Percentiles rank a stretch among this genome's conserved stretches.
phyloP scores from a whole-genome alignment of 2,888 invertebrate genomes.

The Lissonota sp. region DNA sequence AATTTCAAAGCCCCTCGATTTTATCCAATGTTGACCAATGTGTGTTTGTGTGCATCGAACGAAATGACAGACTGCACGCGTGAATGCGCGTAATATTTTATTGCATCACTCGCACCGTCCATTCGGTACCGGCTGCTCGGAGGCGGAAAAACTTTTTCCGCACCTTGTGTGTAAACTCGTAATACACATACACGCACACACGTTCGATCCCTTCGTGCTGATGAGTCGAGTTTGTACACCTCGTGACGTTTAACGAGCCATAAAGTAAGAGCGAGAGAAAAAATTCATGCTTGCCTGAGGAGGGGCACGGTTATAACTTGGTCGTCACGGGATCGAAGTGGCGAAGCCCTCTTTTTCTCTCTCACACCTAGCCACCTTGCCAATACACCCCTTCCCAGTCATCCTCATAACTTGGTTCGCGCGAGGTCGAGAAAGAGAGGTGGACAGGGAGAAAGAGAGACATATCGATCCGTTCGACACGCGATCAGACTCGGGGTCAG shows the following conservation, averaged over 20 bases:
- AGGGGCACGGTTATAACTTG: constrained; percentile 41
- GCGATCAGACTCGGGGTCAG: constrained; percentile 35
- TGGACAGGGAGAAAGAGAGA: constrained; percentile 8
- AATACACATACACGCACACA: constrained; percentile 4
- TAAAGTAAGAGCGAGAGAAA: constrained; percentile 51
- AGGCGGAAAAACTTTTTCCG: neutral
- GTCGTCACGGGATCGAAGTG: constrained; percentile 34
- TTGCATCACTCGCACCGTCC: constrained; percentile 29
- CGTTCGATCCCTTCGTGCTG: constrained; percentile 37
- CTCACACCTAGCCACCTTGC: neutral
- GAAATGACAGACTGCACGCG: constrained; percentile 35
- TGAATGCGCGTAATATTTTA: constrained; percentile 50
- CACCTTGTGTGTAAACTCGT: neutral
- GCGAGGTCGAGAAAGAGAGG: no score
- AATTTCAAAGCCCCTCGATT: no score
- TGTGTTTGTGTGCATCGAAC: no score
- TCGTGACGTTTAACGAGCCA: constrained; percentile 62
- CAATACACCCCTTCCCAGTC: neutral
- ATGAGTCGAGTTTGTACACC: constrained; percentile 38
- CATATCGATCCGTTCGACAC: constrained; percentile 38
- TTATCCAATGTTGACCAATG: no score
- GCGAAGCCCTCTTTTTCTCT: constrained; percentile 4
- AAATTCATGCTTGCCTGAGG: constrained; percentile 51
- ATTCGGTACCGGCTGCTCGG: neutral
- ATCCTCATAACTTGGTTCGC: constrained; percentile 18